Percentiles rank a stretch among this genome's conserved stretches.
These are phyloP conservation scores for Phrynosoma blainvillii DNA, from an alignment of 2,113 vertebrate genomes.

Conservation along the genomic window DNA sequence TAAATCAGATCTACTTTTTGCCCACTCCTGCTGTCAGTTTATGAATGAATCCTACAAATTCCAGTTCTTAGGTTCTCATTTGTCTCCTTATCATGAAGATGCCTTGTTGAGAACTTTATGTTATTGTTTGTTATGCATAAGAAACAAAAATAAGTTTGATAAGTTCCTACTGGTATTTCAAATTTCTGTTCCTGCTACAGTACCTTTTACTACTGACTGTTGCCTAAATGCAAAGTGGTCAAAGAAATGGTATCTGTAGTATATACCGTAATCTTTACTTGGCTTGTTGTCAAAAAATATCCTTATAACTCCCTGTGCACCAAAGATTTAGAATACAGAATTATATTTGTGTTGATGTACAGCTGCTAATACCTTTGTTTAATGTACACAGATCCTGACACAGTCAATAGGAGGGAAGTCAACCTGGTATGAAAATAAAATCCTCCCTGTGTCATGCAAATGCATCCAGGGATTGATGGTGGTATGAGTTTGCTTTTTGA, in stretches of 20 bases:
- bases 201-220: not conserved
- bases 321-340: not conserved
- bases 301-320: not conserved
- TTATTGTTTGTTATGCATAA: not conserved
- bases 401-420: not conserved
- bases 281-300: not conserved
- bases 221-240: not conserved
- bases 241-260: not conserved
- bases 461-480: not conserved
- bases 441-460: not conserved
- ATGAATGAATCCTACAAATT: not conserved
- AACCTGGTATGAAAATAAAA: not conserved
- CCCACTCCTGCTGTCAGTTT: not conserved
- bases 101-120: not conserved
- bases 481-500: not conserved
- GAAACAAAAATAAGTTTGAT: not conserved
- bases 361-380: not conserved
- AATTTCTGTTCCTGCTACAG: slow-evolving; percentile 7
- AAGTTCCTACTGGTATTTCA: accelerated
- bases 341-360: not conserved
- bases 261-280: not conserved
- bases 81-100: not conserved
- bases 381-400: not conserved
- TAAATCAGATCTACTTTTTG: not conserved
- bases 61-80: not conserved